phyloP scores from a whole-genome alignment of 2,113 vertebrate species.

The Anguilla rostrata region DNA sequence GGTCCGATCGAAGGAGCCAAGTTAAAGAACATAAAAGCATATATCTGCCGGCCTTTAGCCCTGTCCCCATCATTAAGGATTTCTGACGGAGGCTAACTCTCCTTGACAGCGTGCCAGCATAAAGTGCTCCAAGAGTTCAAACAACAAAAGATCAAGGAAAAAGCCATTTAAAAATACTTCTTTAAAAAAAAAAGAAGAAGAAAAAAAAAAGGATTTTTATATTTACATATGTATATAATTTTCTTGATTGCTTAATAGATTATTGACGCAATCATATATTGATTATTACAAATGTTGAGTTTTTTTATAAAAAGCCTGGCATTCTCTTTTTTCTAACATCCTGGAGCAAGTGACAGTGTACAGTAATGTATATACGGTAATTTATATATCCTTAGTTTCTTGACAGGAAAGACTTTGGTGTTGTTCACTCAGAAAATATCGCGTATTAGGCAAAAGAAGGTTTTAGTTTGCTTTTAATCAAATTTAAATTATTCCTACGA shows the following conservation, averaged over 20 bases:
- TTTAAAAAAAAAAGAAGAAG: conserved; percentile 47
- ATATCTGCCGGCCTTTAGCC: conserved; percentile 66
- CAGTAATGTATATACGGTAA: conserved; percentile 57
- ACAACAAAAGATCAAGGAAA: conserved; percentile 13
- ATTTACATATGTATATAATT: conserved; percentile 16
- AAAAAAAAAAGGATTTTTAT: conserved; percentile 44
- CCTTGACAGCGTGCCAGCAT: conserved; percentile 56
- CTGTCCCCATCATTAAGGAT: conserved; percentile 59
- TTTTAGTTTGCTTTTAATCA: conserved; percentile 67
- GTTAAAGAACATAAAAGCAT: conserved; percentile 60
- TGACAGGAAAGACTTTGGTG: conserved; percentile 55
- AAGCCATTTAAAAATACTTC: conserved; percentile 40
- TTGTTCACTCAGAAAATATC: conserved; percentile 60
- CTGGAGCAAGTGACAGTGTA: conserved; percentile 62
- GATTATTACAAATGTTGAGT: conserved; percentile 61
- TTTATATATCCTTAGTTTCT: conserved; percentile 55
- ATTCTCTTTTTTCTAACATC: conserved; percentile 44
- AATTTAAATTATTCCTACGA: conserved; percentile 68
- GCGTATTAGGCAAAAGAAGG: conserved; percentile 62
- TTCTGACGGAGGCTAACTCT: conserved; percentile 62
- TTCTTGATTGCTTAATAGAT: conserved; percentile 59
- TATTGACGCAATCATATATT: conserved; percentile 68
- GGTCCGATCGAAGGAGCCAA: conserved; percentile 40
- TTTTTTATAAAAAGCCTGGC: conserved; percentile 29
- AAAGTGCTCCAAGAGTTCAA: conserved; percentile 27